Evolutionary conservation across 1,140 invertebrate genomes (phyloP), one percentile per base, ranked within the genome.

Genomic region (Brachionus calyciflorus): DNA sequence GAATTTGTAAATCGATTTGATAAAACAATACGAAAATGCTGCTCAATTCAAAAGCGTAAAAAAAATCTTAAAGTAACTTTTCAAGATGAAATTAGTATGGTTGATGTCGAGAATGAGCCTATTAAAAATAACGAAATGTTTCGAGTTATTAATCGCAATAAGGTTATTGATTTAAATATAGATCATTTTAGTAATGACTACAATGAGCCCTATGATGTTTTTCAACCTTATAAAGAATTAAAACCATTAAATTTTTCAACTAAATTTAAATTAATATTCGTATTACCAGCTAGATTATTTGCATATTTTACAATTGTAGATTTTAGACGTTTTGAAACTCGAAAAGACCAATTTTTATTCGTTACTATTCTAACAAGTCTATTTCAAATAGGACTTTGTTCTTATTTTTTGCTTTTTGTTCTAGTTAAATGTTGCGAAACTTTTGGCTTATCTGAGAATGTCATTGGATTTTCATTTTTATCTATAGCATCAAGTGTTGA

Each of bases 161-260:
- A 44, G 17, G 60, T 65, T 24, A 65, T 65, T 44, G 60, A 65
- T n/a, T 9, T 65, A 65, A 65, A 65, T 28, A 65, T 65, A 4
- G 60, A 65, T 65, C 40, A 65, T 44, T 65, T 65, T 10, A 65
- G 60, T 14, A 65, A 41, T 44, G 60, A 65, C 19, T 65, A 65
- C 24, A 65, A 65, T 65, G 60, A 65, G 40, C 60, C 60, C 2
- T 65, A 44, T 65, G 60, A 65, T 65, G 60, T 65, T 6, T 65
- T 65, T 65, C 60, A 65, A 28, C 60, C 60, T 6, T 65, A 65
- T 44, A 65, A 65, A 46, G 37, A 41, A 24, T 2, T 65, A 19
- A 65, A 65, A 44, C 60, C 60, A 12, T 44, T 65, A 5, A 44
- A 65, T 41, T 65, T 65, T 65, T 65, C 60, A 26, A 44, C 60